Evolutionary conservation across 2,113 vertebrate species (phyloP), one percentile per base, ranked within the genome.

Genomic region (Atherinomorus stipes): DNA sequence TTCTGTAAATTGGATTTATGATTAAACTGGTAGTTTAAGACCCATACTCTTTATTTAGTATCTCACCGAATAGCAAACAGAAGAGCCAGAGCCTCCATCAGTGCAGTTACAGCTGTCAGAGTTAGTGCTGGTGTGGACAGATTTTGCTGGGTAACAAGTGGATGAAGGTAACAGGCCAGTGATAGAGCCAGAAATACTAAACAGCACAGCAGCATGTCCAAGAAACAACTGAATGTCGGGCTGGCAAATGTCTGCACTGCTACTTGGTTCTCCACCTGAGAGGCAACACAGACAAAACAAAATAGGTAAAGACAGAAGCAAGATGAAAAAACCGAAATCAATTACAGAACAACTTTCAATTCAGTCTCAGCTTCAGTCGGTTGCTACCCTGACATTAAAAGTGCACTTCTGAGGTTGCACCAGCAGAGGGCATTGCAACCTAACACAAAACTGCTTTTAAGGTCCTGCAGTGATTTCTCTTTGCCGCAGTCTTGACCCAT

Each of bases 161-260:
- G 94, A 10, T 90, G 95, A 71, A 99, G 93, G 93, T 99, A 98
- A 92, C 97, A 99, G 2, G 96, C 95, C 85, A 96, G 37, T 0
- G 97, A 96, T 58, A 99, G 95, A 45, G 96, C 94, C 68, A 98
- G 88, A 89, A 99, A 98, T 65, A 99, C 96, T 0, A 86, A 94
- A 31, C 95, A 95, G 38, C 96, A 97, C 78, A 99, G 94, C 67
- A 97, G 84, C 91, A 98, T 96, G 4, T 99, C 98, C 88, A 99
- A 92, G 51, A 99, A 95, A 0, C 96, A 98, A 80, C 98, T 98
- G 92, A 98, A 99, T 47, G 95, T 97, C 4, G 97, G 95, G 2
- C 96, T 99, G 86, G 97, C 97, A 28, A 99, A 98, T 0, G 96
- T 99, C 92, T 97, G 96, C 85, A 96, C 95, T 0, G 95, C 91